Percentiles rank a stretch among this genome's conserved stretches.
Conservation (phyloP, 2,797 vertebrate species). For the Enteromius treurensis region DNA sequence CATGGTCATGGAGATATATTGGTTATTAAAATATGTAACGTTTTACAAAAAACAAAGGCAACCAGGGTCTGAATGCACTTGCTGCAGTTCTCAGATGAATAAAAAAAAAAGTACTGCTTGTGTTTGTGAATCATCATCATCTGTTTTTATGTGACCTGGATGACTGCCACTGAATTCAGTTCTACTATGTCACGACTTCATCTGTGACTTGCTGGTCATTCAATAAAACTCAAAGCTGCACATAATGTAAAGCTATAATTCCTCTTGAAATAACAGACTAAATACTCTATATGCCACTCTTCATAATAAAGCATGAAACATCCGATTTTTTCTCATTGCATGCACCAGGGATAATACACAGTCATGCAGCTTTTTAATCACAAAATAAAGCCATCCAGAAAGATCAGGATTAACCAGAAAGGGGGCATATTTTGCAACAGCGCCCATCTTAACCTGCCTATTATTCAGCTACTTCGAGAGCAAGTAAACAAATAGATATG, state of each 20-base stretch:
- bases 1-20: constrained; percentile 2
- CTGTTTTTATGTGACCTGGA: neutral
- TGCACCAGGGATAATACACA: neutral
- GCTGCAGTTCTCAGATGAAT: neutral
- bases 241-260: neutral
- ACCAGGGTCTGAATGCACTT: neutral
- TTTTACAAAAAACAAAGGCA: neutral
- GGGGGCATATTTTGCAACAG: neutral
- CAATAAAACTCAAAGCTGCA: neutral
- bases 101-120: neutral
- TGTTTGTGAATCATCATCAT: neutral
- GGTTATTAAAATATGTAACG: neutral
- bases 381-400: neutral
- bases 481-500: neutral
- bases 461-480: neutral
- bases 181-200: neutral
- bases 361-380: neutral
- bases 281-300: neutral
- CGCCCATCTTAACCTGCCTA: no score
- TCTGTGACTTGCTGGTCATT: neutral
- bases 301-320: neutral
- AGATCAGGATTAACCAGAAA: neutral
- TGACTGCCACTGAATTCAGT: neutral
- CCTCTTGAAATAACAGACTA: neutral
- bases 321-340: neutral